Evolutionary conservation across 92 coral and sea anemone species (phyloP).

Genomic region (Phenganax marumi): DNA sequence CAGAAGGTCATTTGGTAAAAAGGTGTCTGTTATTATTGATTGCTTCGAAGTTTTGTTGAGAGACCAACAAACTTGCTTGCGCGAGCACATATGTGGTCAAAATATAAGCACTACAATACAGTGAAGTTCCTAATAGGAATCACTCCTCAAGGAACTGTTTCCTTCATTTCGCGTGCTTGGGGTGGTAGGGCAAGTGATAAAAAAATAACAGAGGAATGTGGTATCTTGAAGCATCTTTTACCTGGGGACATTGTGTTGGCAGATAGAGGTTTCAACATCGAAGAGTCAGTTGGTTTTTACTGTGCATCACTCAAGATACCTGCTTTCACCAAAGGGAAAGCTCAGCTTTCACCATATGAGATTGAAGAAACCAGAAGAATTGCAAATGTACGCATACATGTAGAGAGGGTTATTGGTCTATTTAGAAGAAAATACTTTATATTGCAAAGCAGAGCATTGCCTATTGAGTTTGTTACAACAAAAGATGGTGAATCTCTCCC

Average conservation of each 20-base stretch:
- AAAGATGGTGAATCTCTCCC: too few relatives aligned
- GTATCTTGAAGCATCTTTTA: neutral
- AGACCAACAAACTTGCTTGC: neutral
- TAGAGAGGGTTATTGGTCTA: neutral
- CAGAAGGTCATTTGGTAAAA: neutral
- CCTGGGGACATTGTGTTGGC: neutral
- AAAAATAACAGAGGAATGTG: neutral
- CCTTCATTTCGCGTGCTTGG: neutral
- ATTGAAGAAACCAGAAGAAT: neutral
- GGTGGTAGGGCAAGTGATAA: slow-evolving; percentile 7
- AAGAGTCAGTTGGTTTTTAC: neutral
- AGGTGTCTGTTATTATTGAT: neutral
- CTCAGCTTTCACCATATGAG: neutral
- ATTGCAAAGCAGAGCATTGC: slow-evolving; percentile 3
- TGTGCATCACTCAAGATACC: neutral
- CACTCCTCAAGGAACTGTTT: neutral
- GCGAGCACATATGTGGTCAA: neutral
- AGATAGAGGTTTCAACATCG: neutral
- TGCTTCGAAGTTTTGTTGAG: neutral
- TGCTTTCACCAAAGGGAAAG: neutral
- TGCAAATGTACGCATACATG: neutral
- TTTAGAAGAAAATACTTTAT: neutral
- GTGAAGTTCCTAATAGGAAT: slow-evolving; percentile 10
- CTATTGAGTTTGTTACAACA: neutral
- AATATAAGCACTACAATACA: slow-evolving; percentile 5